Percentiles rank a stretch among this genome's conserved stretches.
Conservation (phyloP, 2,113 vertebrate genomes). For the Cnemophilus loriae region DNA sequence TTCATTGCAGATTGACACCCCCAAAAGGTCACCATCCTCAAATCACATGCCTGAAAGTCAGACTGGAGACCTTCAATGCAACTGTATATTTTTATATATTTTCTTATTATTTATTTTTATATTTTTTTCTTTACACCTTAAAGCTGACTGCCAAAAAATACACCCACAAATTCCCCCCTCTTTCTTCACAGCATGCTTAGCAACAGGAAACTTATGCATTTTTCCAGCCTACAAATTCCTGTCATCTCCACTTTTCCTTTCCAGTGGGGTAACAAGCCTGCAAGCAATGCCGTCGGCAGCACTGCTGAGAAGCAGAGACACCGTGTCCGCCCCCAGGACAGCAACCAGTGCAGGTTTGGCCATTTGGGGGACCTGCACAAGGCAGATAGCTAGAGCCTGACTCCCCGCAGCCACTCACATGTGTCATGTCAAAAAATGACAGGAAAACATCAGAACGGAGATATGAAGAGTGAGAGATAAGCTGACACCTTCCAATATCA, state of each 20-base stretch:
- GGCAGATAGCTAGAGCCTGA: background rate
- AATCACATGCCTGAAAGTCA: background rate
- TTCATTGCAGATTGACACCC: background rate
- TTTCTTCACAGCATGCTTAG: background rate
- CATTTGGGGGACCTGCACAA: background rate
- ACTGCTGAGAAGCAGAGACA: background rate
- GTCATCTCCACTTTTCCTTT: background rate
- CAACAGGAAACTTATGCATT: background rate
- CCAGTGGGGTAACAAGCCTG: background rate
- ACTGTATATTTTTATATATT: background rate
- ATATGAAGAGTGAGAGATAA: background rate
- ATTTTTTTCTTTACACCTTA: background rate
- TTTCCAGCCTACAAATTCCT: background rate
- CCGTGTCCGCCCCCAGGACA: background rate
- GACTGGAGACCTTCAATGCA: background rate
- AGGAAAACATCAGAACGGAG: background rate
- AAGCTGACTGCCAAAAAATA: background rate
- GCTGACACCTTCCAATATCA: background rate
- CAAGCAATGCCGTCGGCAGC: background rate
- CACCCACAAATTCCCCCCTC: background rate
- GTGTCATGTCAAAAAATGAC: background rate
- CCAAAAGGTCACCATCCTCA: background rate
- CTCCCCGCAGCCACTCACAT: background rate
- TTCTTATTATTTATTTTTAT: no score
- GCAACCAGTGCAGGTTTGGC: background rate